phyloP scores from a whole-genome alignment of 2,113 vertebrate genomes.

The Campylomormyrus numenius region DNA sequence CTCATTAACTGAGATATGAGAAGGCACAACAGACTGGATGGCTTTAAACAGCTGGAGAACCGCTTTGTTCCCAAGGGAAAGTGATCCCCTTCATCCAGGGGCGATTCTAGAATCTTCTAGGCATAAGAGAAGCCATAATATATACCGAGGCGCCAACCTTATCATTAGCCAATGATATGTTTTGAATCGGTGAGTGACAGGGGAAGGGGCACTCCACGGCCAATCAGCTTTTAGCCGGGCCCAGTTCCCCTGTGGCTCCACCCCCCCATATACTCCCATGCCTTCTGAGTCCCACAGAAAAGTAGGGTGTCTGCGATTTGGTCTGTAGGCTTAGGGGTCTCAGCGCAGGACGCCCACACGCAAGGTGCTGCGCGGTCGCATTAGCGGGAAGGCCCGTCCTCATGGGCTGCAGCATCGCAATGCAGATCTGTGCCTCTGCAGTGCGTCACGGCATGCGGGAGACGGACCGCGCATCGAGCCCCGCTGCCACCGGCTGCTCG shows the following conservation, averaged over 20 bases:
- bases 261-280: not conserved
- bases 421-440: not conserved
- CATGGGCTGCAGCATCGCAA: not conserved
- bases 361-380: not conserved
- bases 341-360: not conserved
- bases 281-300: not conserved
- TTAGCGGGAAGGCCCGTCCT: not conserved
- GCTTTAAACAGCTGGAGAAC: not conserved
- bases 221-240: not conserved
- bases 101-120: not conserved
- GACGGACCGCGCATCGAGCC: not conserved
- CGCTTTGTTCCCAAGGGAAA: not conserved
- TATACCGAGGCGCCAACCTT: not conserved
- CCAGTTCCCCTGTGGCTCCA: not conserved
- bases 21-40: slow-evolving; percentile 1
- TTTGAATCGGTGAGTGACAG: not conserved
- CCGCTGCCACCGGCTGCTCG: not conserved
- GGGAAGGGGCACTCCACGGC: not conserved
- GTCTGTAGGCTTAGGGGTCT: not conserved
- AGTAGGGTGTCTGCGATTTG: not conserved
- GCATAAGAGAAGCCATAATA: not conserved
- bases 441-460: not conserved
- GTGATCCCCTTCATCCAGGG: not conserved
- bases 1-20: slow-evolving; percentile 2
- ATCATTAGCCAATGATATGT: not conserved